Evolutionary conservation across 1,140 invertebrate species (phyloP).

Genomic region (Alviniconcha marisindica): DNA sequence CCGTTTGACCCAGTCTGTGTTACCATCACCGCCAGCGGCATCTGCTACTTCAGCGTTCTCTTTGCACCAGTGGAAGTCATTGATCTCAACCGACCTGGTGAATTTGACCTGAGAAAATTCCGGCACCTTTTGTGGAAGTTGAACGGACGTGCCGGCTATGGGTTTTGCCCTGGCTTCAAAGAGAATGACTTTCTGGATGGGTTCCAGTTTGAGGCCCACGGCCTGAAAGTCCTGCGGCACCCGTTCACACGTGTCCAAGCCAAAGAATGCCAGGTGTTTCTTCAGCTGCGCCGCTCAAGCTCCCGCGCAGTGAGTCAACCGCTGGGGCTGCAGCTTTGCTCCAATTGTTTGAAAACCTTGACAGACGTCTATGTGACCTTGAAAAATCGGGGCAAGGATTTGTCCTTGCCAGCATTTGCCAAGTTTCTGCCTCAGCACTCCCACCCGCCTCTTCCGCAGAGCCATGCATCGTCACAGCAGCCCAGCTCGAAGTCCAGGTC

Average conservation of each 20-base stretch:
- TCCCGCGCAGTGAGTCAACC: background rate
- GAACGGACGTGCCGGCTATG: constrained; percentile 30
- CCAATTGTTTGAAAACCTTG: constrained; percentile 1
- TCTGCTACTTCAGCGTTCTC: constrained; percentile 14
- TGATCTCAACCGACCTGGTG: background rate
- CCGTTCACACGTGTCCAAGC: constrained; percentile 34
- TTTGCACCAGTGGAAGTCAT: constrained; percentile 10
- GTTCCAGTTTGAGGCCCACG: background rate
- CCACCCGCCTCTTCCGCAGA: background rate
- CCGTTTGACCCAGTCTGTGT: constrained; percentile 9
- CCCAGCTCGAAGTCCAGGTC: background rate
- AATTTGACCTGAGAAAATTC: constrained; percentile 10
- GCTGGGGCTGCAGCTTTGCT: constrained; percentile 17
- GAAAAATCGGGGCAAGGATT: background rate
- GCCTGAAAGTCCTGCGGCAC: constrained; percentile 11
- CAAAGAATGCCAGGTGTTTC: background rate
- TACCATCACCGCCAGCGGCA: constrained; percentile 9
- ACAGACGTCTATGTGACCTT: background rate
- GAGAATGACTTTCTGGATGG: constrained; percentile 7
- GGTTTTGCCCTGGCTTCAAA: constrained; percentile 36
- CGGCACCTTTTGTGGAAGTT: constrained; percentile 22
- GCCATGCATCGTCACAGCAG: background rate
- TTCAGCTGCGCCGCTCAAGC: background rate
- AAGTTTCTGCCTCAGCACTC: background rate
- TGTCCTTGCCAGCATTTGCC: background rate